Evolutionary conservation across 2,888 invertebrate genomes (phyloP).

Genomic region (Cerceris rybyensis): DNA sequence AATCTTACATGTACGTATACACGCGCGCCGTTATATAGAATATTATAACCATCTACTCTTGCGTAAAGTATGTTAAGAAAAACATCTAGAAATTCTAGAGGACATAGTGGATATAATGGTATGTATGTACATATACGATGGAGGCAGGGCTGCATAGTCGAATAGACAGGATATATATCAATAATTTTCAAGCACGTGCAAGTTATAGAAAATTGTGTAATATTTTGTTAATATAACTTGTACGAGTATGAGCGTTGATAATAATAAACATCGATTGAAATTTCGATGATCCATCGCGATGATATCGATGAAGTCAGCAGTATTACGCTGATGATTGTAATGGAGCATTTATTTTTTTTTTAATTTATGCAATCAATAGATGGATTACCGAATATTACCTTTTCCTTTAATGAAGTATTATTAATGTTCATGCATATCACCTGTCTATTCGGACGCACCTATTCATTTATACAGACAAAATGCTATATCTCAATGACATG

Average conservation of each 20-base stretch:
- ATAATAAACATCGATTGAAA: not conserved
- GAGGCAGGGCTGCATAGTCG: conserved; percentile 47
- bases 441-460: conserved; percentile 43
- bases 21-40: conserved; percentile 38
- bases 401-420: not conserved
- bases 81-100: conserved; percentile 59
- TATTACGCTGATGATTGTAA: not conserved
- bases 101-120: conserved; percentile 58
- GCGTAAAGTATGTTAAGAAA: conserved; percentile 56
- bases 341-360: not conserved
- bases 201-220: conserved; percentile 34
- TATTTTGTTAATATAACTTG: not conserved
- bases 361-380: not conserved
- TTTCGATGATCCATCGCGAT: not conserved
- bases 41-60: conserved; percentile 53
- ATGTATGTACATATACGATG: conserved; percentile 61
- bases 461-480: conserved; percentile 35
- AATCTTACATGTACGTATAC: conserved; percentile 23
- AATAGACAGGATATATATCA: conserved; percentile 42
- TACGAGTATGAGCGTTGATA: not conserved
- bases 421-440: conserved; percentile 4
- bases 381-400: not conserved
- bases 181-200: conserved; percentile 11
- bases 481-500: conserved; percentile 25
- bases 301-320: not conserved